Conservation (phyloP, 2,797 vertebrate species). For the Sarcoramphus papa region DNA sequence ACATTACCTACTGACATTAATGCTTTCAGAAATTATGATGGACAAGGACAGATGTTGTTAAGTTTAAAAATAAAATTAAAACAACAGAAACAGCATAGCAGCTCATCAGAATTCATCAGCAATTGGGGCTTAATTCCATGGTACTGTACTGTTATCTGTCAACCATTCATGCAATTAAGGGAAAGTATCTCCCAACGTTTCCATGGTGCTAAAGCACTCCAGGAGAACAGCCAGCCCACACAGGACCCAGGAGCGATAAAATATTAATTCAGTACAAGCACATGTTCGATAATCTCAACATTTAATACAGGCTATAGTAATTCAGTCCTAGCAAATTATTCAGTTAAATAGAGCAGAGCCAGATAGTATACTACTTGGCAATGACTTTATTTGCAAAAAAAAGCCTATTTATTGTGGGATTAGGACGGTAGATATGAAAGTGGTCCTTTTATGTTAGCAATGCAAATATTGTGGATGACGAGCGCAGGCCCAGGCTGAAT, state of each 20-base stretch:
- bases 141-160: constrained; percentile 71
- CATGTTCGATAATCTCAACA: constrained; percentile 51
- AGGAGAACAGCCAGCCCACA: constrained; percentile 76
- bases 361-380: constrained; percentile 19
- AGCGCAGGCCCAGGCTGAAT: not conserved
- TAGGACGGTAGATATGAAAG: not conserved
- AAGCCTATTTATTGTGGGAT: not conserved
- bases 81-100: constrained; percentile 10
- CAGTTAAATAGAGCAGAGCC: constrained; percentile 43
- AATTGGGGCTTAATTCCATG: constrained; percentile 53
- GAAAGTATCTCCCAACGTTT: constrained; percentile 74
- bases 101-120: constrained; percentile 63
- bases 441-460: not conserved
- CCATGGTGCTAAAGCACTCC: constrained; percentile 74
- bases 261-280: constrained; percentile 70
- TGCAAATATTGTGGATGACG: not conserved
- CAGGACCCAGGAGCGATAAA: constrained; percentile 64
- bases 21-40: not conserved
- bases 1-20: not conserved
- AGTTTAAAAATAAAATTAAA: constrained; percentile 39
- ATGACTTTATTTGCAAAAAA: not conserved
- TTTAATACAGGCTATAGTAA: constrained; percentile 55
- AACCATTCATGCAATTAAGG: constrained; percentile 72
- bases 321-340: constrained; percentile 38
- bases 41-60: not conserved